A percentile compares a stretch with the other conserved stretches of the same genome.
These are phyloP conservation scores for Polyergus mexicanus DNA, from an alignment of 1,140 invertebrate species.

Conservation along the genomic window DNA sequence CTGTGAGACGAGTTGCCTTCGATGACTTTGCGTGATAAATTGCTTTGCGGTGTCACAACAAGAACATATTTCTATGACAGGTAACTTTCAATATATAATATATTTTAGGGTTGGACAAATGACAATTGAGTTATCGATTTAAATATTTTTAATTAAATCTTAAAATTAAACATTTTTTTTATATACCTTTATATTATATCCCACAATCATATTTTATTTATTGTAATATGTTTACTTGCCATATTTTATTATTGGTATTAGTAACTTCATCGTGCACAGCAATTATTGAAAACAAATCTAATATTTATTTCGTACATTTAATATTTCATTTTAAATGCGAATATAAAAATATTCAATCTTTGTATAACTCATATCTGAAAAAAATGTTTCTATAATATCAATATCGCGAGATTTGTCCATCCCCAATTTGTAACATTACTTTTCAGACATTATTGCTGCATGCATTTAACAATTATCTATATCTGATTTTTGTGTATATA, in stretches of 20 bases:
- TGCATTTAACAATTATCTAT: constrained; percentile 48
- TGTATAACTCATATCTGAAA: not conserved
- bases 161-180: no score
- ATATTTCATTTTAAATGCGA: not conserved
- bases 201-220: not conserved
- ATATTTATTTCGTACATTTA: not conserved
- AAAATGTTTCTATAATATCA: not conserved
- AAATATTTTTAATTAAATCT: not conserved
- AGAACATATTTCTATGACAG: constrained; percentile 13
- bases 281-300: not conserved
- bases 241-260: constrained; percentile 1
- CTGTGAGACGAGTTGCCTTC: not conserved
- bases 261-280: not conserved
- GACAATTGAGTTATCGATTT: not conserved
- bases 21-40: constrained; percentile 11
- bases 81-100: not conserved
- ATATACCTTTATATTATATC: not conserved
- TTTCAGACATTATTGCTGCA: constrained; percentile 15
- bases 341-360: not conserved
- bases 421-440: constrained; percentile 23
- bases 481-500: constrained; percentile 1
- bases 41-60: constrained; percentile 8
- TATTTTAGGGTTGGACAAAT: constrained; percentile 4
- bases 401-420: not conserved
- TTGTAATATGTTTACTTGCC: no score